Evolutionary conservation across 2,797 vertebrate genomes (phyloP), one percentile per base, ranked within the genome.

Genomic region (Leontopithecus rosalia): DNA sequence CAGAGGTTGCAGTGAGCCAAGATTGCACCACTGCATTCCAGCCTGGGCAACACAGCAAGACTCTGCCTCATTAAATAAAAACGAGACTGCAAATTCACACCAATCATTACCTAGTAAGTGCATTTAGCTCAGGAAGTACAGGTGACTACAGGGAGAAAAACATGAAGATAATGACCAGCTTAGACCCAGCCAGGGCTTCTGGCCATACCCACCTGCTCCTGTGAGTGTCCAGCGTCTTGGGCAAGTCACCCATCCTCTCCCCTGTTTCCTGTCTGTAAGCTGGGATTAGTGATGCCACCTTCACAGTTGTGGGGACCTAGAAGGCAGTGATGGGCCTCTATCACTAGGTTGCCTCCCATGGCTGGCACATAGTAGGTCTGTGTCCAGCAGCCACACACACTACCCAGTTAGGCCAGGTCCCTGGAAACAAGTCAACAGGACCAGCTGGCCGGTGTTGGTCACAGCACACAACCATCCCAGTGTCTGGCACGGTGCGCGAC

Each of bases 401-500:
- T 57, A 41, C 17, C 26, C 2, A 3, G 39, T 30, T 1, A 36
- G 73, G 48, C 41, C 0, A 0, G 9, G 19, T 12, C 17, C 15
- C 17, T 7, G 2, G 46, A 43, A 4, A 13, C 1, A 41, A 22
- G 24, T 13, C 41, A 43, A 7, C 39, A n/a, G 48, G 50, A 5
- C 46, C 73, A 3, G 1, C 24, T 13, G 1, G 10, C 41, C 7
- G 0, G 3, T 14, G 67, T 72, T 2, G 4, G n/a, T 70, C 17
- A 11, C 12, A 5, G 9, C 1, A 4, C 1, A 19, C 4, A 13
- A n/a, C 57, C 24, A 7, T 7, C 39, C 24, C 19, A 64, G 81
- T 5, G 28, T 39, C n/a, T 48, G 43, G 15, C 24, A 11, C 8
- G 4, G 14, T 3, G 3, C 0, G 1, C 2, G 1, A 26, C 72